Evolutionary conservation across 2,888 invertebrate species (phyloP).

Genomic region (Panopea generosa): DNA sequence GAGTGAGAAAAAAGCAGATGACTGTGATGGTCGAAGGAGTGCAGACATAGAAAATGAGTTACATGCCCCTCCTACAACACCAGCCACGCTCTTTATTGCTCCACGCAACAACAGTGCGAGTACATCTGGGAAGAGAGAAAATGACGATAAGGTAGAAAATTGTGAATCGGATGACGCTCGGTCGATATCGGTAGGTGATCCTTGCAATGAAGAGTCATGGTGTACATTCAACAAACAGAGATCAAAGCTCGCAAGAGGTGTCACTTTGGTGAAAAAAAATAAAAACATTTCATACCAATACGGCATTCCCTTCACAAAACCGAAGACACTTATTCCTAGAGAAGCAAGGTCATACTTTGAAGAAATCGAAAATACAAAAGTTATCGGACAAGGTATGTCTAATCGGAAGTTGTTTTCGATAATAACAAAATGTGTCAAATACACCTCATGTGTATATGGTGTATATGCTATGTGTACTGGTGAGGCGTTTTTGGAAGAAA

Average conservation of each 20-base stretch:
- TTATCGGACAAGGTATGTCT: slow-evolving; percentile 65
- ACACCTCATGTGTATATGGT: no score
- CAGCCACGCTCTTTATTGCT: slow-evolving; percentile 19
- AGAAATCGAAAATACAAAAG: slow-evolving; percentile 58
- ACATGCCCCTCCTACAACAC: slow-evolving; percentile 42
- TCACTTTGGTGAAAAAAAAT: slow-evolving; percentile 45
- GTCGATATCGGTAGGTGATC: slow-evolving; percentile 41
- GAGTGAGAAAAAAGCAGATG: no score
- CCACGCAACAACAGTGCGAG: neutral
- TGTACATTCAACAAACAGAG: slow-evolving; percentile 60
- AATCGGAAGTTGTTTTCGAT: no score
- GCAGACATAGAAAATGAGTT: slow-evolving; percentile 22
- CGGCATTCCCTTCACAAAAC: slow-evolving; percentile 60
- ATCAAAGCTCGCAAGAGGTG: slow-evolving; percentile 56
- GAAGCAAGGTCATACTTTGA: slow-evolving; percentile 57
- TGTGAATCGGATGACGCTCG: neutral
- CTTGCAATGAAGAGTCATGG: slow-evolving; percentile 52
- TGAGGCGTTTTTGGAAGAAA: no score
- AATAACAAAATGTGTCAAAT: no score
- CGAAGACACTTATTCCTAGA: slow-evolving; percentile 62
- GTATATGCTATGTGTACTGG: no score
- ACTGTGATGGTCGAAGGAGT: no score
- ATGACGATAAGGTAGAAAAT: neutral
- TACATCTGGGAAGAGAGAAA: neutral
- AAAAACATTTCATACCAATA: slow-evolving; percentile 45